Base-by-base conservation (phyloP, 1,140 invertebrate species). In the Goniozus legneri region DNA sequence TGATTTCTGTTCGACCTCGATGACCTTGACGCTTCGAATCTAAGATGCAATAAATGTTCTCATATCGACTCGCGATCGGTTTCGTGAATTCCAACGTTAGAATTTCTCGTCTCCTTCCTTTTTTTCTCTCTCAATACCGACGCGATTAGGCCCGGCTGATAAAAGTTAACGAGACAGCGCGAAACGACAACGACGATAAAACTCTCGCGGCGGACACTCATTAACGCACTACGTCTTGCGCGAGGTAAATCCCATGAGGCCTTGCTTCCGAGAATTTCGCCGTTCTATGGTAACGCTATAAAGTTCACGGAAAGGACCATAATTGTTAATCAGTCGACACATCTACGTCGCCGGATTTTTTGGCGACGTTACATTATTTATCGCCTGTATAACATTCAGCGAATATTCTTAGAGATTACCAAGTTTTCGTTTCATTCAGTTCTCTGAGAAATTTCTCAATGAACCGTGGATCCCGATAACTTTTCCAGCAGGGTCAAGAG, bases 101-200 rank as follows among this genome's bases (percentile, higher is more conserved):
- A 48, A 38, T 48, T 48, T 45, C 46, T n/a, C 13, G 42, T 35
- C 35, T 36, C 21, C 16, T 39, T n/a, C n/a, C n/a, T n/a, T n/a
- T n/a, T n/a, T n/a, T n/a, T n/a, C n/a, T n/a, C n/a, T n/a, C n/a
- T n/a, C n/a, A n/a, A n/a, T n/a, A n/a, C n/a, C n/a, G n/a, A n/a
- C n/a, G n/a, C 49, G 50, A 38, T 52, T 45, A 49, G 40, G 45
- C 31, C 42, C 31, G 20, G 46, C 35, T 49, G 56, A 58, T 58
- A 55, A 58, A n/a, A 45, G 13, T 46, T 58, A 58, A 58, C 52
- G 45, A 58, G 52, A 52, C 31, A 44, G 20, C 32, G 39, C n/a
- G n/a, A n/a, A n/a, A n/a, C n/a, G n/a, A n/a, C n/a, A n/a, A 40
- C 41, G 42, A 54, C 52, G 46, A 57, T 50, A 57, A 50, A 50